Evolutionary conservation across 2,888 invertebrate genomes (phyloP).

Genomic region (Ochropleura leucogaster): DNA sequence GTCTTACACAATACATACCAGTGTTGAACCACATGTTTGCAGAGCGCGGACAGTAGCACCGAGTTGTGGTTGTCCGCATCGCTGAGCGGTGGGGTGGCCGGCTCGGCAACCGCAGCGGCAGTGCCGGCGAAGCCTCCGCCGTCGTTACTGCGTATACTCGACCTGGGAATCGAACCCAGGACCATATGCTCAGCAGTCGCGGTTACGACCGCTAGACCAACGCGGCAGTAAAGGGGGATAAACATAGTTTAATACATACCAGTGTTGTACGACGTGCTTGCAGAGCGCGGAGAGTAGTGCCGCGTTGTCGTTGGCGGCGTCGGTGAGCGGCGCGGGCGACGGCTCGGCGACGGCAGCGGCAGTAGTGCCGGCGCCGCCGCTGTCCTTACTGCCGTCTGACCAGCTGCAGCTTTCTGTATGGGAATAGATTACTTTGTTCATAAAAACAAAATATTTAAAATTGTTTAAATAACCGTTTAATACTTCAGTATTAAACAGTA

Average conservation of each 20-base stretch:
- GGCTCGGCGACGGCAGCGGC: constrained; percentile 58
- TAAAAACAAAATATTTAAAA: no score
- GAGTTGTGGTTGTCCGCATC: constrained; percentile 83
- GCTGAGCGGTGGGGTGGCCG: constrained; percentile 64
- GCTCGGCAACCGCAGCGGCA: constrained; percentile 54
- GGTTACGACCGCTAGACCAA: neutral
- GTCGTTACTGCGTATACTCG: constrained; percentile 76
- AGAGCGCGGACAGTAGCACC: constrained; percentile 80
- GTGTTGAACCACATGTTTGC: constrained; percentile 86
- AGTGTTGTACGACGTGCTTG: constrained; percentile 85
- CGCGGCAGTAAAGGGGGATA: neutral
- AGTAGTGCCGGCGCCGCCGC: constrained; percentile 65
- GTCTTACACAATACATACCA: constrained; percentile 62
- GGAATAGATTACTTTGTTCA: neutral
- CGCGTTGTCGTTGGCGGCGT: constrained; percentile 82
- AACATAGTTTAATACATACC: constrained; percentile 59
- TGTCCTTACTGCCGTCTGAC: constrained; percentile 85
- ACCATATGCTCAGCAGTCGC: neutral
- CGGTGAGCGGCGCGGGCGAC: constrained; percentile 66
- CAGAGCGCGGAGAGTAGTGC: constrained; percentile 82
- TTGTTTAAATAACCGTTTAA: no score
- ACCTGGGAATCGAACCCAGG: constrained; percentile 10
- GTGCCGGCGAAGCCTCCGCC: constrained; percentile 68
- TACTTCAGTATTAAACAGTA: no score
- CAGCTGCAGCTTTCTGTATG: constrained; percentile 81